Evolutionary conservation across 2,113 vertebrate genomes (phyloP), one percentile per base, ranked within the genome.

Genomic region (Chaetops frenatus): DNA sequence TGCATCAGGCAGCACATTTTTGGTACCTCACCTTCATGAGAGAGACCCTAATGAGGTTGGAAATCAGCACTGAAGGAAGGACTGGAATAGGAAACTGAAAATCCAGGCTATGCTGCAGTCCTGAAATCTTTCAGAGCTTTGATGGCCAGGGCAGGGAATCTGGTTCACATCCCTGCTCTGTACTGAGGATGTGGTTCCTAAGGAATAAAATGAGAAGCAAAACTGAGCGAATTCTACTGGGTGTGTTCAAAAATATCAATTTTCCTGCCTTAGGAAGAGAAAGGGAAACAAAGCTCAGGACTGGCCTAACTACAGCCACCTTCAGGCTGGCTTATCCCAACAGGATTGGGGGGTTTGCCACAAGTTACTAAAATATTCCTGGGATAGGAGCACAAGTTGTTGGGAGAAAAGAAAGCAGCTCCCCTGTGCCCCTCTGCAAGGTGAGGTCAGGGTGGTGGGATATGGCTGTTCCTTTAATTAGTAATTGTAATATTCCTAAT

Each of bases 401-500:
- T 51, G 45, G 58, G 58, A 77, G 64, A 22, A 28, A n/a, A n/a
- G 35, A 44, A 42, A 73, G 48, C 40, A 31, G 4, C 14, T 8
- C 35, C 38, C 16, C n/a, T 0, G 0, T 20, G 16, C 7, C 9
- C 51, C 42, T 33, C 7, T 66, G 67, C 17, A 8, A 17, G 71
- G 40, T 29, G 35, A 27, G 56, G 22, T 28, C 27, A 35, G 84
- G 51, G 1, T 10, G 33, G 47, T 12, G 67, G 56, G 86, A 9
- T 15, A 0, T 6, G 35, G 79, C 25, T 60, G 16, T 4, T 80
- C 35, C 8, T 45, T 33, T 5, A 24, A 14, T 35, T 2, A 28
- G 6, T 48, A 62, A 17, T 8, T 40, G 44, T 3, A 1, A 9
- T 0, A 9, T 16, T n/a, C n/a, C n/a, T n/a, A n/a, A n/a, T n/a